Base-by-base conservation (phyloP, 2,888 invertebrate species). In the Psylliodes chrysocephalus region DNA sequence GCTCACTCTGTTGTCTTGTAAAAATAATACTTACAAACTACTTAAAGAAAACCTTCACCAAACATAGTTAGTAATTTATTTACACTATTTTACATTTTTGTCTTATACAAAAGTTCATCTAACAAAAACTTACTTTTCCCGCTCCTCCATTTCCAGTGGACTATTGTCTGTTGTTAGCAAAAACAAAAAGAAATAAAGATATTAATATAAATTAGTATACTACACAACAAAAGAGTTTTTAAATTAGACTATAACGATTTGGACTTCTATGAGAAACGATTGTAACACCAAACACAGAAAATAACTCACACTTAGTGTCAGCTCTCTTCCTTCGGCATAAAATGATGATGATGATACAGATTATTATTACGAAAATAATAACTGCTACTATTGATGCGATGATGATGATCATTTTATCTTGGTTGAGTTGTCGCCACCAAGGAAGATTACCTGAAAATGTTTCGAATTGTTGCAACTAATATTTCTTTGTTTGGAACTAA, bases 271-370 rank as follows among this genome's bases (percentile, higher is more conserved):
- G 49, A 22, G 66, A 44, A 5, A 65, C 18, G 60, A 33, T 57
- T 19, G 57, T 35, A 35, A 56, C 63, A 64, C 47, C 49, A 47
- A 66, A 62, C 55, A 66, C 57, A 30, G 63, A 66, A 64, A 71
- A 62, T 53, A 71, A 88, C 92, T 91, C 86, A 93, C 93, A 93
- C 89, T 93, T 93, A 73, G 90, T 90, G 73, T 89, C 89, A 55
- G 90, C 89, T 75, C 93, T 87, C 85, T 93, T 91, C 74, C 93
- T 88, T 73, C 94, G 86, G 82, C 95, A 95, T 74, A 95, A 89
- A 81, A 93, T 89, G 80, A 93, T 90, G 78, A 95, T 91, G 80
- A 94, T 89, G 80, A 93, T 90, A 79, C 95, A 92, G 79, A 93
- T 90, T 81, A 93, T 90, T 83, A 94, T 92, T 63, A 95, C 86